Evolutionary conservation across 2,888 invertebrate genomes (phyloP).

Genomic region (Diogma glabrata): DNA sequence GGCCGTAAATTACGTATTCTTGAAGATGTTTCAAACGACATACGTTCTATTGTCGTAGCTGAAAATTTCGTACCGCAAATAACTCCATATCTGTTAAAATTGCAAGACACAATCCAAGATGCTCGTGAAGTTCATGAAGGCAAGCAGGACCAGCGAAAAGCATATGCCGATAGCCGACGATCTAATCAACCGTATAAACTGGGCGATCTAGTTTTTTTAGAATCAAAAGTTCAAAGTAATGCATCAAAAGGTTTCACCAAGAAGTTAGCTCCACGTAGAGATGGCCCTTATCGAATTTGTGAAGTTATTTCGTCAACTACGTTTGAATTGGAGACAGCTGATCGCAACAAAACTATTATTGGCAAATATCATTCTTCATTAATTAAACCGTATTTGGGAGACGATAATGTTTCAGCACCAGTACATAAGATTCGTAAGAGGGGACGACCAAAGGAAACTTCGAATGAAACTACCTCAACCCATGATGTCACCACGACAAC

Average conservation of each 20-base stretch:
- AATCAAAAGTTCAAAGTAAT: background rate
- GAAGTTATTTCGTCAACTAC: background rate
- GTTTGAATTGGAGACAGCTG: background rate
- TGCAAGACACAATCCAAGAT: background rate
- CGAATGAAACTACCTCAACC: no score
- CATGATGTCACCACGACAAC: no score
- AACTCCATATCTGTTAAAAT: slow-evolving; percentile 10
- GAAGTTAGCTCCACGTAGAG: background rate
- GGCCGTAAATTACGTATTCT: slow-evolving; percentile 28
- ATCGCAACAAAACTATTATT: background rate
- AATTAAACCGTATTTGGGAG: background rate
- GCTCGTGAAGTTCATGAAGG: background rate
- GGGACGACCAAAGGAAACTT: no score
- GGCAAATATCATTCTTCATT: background rate
- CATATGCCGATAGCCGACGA: background rate
- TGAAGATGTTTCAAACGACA: slow-evolving; percentile 24
- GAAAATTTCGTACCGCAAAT: slow-evolving; percentile 21
- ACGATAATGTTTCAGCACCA: no score
- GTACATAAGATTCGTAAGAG: no score
- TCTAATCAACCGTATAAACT: background rate
- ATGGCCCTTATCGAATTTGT: background rate
- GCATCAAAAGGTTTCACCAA: background rate
- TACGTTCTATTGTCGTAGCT: slow-evolving; percentile 20
- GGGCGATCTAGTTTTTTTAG: background rate
- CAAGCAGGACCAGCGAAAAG: background rate